Percentiles rank a stretch among this genome's conserved stretches.
phyloP scores from a whole-genome alignment of 2,113 vertebrate genomes.

The Lycaon pictus region DNA sequence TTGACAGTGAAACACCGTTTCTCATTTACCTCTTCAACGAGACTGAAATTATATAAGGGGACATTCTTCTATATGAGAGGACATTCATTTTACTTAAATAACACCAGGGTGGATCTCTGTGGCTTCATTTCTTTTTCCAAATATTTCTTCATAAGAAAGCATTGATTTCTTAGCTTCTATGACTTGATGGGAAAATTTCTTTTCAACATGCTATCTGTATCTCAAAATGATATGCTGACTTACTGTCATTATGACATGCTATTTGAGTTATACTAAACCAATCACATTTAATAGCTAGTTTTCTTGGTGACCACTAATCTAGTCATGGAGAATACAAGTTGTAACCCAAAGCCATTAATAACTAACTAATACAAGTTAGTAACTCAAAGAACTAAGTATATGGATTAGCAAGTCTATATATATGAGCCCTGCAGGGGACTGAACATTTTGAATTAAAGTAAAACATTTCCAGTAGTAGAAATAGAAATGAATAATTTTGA shows the following conservation, averaged over 20 bases:
- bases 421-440: not conserved
- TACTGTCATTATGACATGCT: not conserved
- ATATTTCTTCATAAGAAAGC: constrained; percentile 28
- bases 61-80: not conserved
- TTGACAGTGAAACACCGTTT: constrained; percentile 71
- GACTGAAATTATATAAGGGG: constrained; percentile 58
- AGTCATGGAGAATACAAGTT: not conserved
- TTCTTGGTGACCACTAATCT: not conserved
- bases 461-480: constrained; percentile 22
- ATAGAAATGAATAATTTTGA: constrained; percentile 31
- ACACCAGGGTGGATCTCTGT: constrained; percentile 41
- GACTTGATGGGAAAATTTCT: constrained; percentile 12
- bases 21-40: constrained; percentile 71
- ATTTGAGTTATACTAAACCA: not conserved
- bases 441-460: constrained; percentile 61
- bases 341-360: not conserved
- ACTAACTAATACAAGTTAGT: no score
- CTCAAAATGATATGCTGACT: constrained; percentile 23
- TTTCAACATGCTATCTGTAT: constrained; percentile 7
- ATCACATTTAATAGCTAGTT: not conserved
- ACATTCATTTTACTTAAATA: constrained; percentile 67
- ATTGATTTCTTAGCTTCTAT: constrained; percentile 25
- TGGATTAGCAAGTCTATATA: not conserved
- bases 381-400: not conserved
- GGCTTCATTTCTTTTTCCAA: constrained; percentile 40